These are phyloP conservation scores for Percopsis transmontana DNA, from an alignment of 2,113 vertebrate genomes.

Conservation along the genomic window DNA sequence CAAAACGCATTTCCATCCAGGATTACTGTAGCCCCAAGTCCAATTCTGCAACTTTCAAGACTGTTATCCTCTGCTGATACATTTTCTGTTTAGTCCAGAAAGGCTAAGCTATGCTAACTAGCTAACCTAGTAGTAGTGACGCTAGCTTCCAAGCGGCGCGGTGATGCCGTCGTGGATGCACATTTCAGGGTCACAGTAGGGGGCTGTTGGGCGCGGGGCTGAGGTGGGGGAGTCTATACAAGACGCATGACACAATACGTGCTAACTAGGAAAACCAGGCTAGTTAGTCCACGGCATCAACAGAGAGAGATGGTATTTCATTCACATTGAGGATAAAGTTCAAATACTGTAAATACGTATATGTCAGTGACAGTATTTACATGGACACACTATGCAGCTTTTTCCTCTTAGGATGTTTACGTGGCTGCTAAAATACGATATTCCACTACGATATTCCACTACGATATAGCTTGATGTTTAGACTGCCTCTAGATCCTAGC, in stretches of 20 bases:
- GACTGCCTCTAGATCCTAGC: too few relatives aligned
- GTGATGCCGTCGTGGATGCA: conserved; percentile 43
- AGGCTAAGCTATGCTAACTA: conserved; percentile 41
- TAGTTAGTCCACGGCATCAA: too few relatives aligned
- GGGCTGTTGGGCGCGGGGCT: conserved; percentile 19
- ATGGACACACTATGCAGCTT: too few relatives aligned
- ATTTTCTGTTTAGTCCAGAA: conserved; percentile 9
- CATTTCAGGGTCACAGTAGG: conserved; percentile 27
- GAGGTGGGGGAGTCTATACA: conserved; percentile 32
- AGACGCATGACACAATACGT: conserved; percentile 45
- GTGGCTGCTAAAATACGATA: too few relatives aligned
- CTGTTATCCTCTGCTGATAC: conserved; percentile 19
- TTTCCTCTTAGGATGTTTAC: too few relatives aligned
- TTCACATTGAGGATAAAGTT: too few relatives aligned
- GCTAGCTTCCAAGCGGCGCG: conserved; percentile 21
- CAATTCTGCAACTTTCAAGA: conserved; percentile 20
- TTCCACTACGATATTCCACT: background rate
- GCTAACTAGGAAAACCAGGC: conserved; percentile 6
- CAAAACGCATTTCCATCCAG: conserved; percentile 31
- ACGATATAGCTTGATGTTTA: background rate
- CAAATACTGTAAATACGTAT: too few relatives aligned
- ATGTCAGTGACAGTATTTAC: too few relatives aligned
- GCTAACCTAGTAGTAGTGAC: conserved; percentile 17
- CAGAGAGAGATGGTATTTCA: too few relatives aligned
- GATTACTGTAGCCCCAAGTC: conserved; percentile 40